phyloP scores from a whole-genome alignment of 2,797 vertebrate species.

The Enteromius argenteus region DNA sequence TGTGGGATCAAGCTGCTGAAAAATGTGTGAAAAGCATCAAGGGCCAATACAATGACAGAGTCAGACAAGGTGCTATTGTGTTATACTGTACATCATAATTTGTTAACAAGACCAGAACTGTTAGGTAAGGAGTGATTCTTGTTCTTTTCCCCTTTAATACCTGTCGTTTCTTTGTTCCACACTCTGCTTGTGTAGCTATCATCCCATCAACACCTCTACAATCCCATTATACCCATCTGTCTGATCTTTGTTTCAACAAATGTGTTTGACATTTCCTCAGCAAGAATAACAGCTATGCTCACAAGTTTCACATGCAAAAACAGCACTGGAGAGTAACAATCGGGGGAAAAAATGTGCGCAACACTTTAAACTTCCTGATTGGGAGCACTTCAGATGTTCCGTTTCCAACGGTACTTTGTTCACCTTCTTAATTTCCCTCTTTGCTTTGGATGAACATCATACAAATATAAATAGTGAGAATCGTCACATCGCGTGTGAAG shows the following conservation, averaged over 20 bases:
- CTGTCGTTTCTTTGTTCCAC: constrained; percentile 57
- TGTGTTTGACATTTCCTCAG: constrained; percentile 47
- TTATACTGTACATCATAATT: constrained; percentile 4
- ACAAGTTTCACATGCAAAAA: constrained; percentile 35
- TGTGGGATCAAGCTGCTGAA: not conserved
- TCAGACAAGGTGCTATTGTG: constrained; percentile 22
- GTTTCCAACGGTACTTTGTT: not conserved
- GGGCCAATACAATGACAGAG: not conserved
- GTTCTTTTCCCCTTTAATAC: constrained; percentile 14
- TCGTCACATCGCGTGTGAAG: not conserved
- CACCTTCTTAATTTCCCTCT: constrained; percentile 13
- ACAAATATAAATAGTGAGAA: constrained; percentile 13
- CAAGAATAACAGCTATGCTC: constrained; percentile 42
- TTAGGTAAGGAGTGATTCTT: constrained; percentile 14
- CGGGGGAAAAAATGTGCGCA: constrained; percentile 5
- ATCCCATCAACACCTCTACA: constrained; percentile 81
- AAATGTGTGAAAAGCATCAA: not conserved
- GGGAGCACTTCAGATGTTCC: constrained; percentile 1
- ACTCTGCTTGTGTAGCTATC: constrained; percentile 75
- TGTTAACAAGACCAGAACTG: constrained; percentile 37
- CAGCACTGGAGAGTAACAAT: constrained; percentile 27
- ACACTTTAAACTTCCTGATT: not conserved
- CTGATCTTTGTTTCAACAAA: constrained; percentile 44
- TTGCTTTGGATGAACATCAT: constrained; percentile 28
- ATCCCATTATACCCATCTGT: constrained; percentile 68